phyloP scores from a whole-genome alignment of 2,113 vertebrate genomes.

The Nothocercus julius region DNA sequence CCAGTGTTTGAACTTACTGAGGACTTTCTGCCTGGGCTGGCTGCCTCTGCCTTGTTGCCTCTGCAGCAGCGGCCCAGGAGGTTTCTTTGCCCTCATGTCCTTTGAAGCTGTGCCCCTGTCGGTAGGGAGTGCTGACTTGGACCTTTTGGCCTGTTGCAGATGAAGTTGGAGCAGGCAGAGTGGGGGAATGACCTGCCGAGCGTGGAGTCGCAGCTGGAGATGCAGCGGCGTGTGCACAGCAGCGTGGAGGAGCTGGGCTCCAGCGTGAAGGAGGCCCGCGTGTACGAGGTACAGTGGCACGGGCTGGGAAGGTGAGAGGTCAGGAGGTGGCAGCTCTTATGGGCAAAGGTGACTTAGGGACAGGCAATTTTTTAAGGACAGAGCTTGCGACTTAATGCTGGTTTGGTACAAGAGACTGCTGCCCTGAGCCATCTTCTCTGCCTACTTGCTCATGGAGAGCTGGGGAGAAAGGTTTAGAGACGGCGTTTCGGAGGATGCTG shows the following conservation, averaged over 20 bases:
- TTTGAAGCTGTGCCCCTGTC: background rate
- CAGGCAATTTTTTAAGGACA: background rate
- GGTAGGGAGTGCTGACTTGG: background rate
- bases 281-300: conserved; percentile 81
- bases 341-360: background rate
- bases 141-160: conserved; percentile 69
- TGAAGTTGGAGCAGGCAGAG: conserved; percentile 89
- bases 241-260: conserved; percentile 89
- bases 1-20: background rate
- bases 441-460: rapidly evolving
- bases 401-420: background rate
- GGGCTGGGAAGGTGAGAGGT: background rate
- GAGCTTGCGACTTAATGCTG: background rate
- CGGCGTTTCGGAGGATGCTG: background rate
- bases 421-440: background rate
- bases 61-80: background rate
- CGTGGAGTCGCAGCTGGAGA: conserved; percentile 90
- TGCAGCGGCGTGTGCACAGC: conserved; percentile 85
- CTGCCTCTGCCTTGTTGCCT: background rate
- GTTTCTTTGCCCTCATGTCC: background rate
- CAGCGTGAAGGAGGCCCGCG: conserved; percentile 89
- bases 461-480: background rate
- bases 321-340: rapidly evolving
- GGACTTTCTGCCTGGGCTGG: background rate
- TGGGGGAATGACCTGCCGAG: conserved; percentile 94